These are phyloP conservation scores for Aurelia aurita DNA, from an alignment of 30 jellyfish, hydroid and myxozoan species.

Conservation along the genomic window DNA sequence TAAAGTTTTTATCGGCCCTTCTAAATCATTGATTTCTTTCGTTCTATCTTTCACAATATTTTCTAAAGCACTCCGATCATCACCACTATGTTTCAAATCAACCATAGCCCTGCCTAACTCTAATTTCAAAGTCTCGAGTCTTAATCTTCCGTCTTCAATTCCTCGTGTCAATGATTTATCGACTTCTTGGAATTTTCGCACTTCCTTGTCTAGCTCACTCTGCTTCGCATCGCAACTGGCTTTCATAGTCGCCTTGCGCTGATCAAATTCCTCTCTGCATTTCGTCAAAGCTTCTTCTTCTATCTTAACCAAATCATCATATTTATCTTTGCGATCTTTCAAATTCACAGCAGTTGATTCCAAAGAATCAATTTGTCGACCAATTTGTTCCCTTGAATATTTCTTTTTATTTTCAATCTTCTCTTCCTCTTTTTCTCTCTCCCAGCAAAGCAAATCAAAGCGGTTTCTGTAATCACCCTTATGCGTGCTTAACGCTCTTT, in stretches of 20 bases:
- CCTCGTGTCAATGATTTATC: constrained; percentile 38
- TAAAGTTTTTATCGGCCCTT: constrained; percentile 40
- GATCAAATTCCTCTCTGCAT: constrained; percentile 58
- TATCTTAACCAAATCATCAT: constrained; percentile 40
- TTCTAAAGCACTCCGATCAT: constrained; percentile 17
- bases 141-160: constrained; percentile 55
- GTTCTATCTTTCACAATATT: constrained; percentile 38
- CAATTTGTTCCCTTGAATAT: constrained; percentile 51
- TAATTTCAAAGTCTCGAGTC: constrained; percentile 71
- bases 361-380: constrained; percentile 32
- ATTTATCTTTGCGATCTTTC: constrained; percentile 57
- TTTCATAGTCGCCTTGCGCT: constrained; percentile 49
- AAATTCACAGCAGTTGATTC: constrained; percentile 65
- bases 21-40: constrained; percentile 53
- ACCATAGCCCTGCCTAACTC: constrained; percentile 59
- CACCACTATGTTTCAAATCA: constrained; percentile 46
- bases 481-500: constrained; percentile 65
- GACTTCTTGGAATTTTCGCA: constrained; percentile 47
- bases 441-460: constrained; percentile 88
- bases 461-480: constrained; percentile 69
- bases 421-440: constrained; percentile 71
- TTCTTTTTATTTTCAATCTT: constrained; percentile 45
- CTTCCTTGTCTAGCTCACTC: constrained; percentile 28
- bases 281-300: constrained; percentile 55
- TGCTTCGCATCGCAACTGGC: constrained; percentile 50